Evolutionary conservation across 2,888 invertebrate genomes (phyloP), one percentile per base, ranked within the genome.

Genomic region (Scelioninae gen. 1): DNA sequence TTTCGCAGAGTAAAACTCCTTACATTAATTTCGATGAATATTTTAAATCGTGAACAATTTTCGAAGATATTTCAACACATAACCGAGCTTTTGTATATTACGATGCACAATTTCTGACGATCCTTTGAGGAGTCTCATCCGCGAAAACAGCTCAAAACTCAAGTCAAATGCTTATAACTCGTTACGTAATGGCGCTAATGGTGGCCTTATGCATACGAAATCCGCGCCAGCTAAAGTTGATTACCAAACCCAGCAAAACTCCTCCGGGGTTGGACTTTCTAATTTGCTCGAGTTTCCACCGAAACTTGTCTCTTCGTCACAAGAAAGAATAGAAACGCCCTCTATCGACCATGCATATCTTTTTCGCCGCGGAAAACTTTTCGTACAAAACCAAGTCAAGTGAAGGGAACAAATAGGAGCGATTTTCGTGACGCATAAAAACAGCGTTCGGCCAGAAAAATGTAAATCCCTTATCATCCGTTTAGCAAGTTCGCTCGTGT

Each of bases 391-490:
- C 58, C 32, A 31, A 53, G 56, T 31, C 76, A 45, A 43, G 43
- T 29, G 32, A 62, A 63, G 49, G 56, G 65, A 51, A 78, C 77
- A 78, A 78, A 77, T 77, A 76, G 43, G 62, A 77, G 32, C 47
- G 47, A 69, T 78, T 78, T 58, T 15, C 23, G 65, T 71, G 31
- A 8, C 13, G 56, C 32, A 34, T n/a, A 71, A 78, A 58, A 56
- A 40, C n/a, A 8, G 60, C 53, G 63, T 31, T 11, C 53, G 11
- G 4, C 43, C 16, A 32, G 34, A 71, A 78, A 78, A 78, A 78
- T 78, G 63, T 78, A 78, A 78, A 78, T 78, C 65, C 78, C 71
- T 78, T 71, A 71, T 78, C 65, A 71, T 65, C 34, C 55, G 65
- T 65, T 63, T 49, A 71, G 58, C 8, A 78, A 78, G 65, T 71